Conservation (phyloP, 92 coral and sea anemone species). For the Metridium senile region DNA sequence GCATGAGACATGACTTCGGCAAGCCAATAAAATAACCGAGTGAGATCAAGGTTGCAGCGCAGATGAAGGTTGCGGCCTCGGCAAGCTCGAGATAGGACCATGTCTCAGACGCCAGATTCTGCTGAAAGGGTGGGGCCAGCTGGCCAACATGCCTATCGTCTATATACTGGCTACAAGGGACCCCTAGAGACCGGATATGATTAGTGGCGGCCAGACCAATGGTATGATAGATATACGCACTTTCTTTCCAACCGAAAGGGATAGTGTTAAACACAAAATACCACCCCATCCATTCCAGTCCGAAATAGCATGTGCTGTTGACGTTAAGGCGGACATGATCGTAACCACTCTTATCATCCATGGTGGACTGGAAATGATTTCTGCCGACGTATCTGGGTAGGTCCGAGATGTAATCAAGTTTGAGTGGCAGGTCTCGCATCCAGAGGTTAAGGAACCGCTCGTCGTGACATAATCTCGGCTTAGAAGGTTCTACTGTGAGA, state of each 20-base stretch:
- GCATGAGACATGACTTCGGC: not conserved
- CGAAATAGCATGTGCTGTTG: conserved; percentile 36
- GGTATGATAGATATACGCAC: conserved; percentile 45
- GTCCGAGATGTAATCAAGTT: conserved; percentile 34
- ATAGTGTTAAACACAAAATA: conserved; percentile 8
- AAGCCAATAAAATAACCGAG: no score
- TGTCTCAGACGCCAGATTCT: conserved; percentile 23
- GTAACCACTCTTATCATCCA: conserved; percentile 48
- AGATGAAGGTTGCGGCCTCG: conserved; percentile 45
- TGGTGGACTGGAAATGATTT: conserved; percentile 11
- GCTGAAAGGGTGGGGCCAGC: not conserved
- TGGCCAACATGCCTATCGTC: conserved; percentile 49
- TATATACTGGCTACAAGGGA: conserved; percentile 5
- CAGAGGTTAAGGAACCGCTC: conserved; percentile 38
- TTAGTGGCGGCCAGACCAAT: conserved; percentile 17
- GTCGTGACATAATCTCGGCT: conserved; percentile 45
- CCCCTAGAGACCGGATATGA: conserved; percentile 27
- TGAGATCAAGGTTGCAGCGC: not conserved
- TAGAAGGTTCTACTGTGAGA: no score
- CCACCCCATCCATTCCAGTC: conserved; percentile 44
- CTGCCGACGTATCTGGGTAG: conserved; percentile 42
- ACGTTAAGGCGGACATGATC: conserved; percentile 31
- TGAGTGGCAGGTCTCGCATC: conserved; percentile 33
- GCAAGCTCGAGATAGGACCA: conserved; percentile 44
- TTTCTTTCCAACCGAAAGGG: conserved; percentile 59